Evolutionary conservation across 2,888 invertebrate genomes (phyloP).

Genomic region (Orthonychiurus folsomi): DNA sequence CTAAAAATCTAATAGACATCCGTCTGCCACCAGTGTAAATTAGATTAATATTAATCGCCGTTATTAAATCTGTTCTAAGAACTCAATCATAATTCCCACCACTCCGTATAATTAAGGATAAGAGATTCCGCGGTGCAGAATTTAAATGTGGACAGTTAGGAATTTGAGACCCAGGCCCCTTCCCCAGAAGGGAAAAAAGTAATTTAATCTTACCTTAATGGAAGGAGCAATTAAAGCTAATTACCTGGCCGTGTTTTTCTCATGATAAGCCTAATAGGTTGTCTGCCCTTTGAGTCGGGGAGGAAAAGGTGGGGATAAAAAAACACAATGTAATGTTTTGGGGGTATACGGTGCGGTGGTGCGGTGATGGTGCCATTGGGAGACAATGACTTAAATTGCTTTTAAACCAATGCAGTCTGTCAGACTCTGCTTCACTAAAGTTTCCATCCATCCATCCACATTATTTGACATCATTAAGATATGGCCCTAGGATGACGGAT

Average conservation of each 20-base stretch:
- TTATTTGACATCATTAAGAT: slow-evolving; percentile 4
- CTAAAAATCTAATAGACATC: too few relatives aligned
- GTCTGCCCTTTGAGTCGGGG: not conserved
- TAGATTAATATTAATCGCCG: too few relatives aligned
- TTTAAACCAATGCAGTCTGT: not conserved
- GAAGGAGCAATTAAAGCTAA: slow-evolving; percentile 17
- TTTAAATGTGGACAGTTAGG: too few relatives aligned
- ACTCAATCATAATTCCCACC: too few relatives aligned
- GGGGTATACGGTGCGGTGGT: not conserved
- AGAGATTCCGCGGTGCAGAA: too few relatives aligned
- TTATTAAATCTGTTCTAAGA: too few relatives aligned
- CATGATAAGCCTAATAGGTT: slow-evolving; percentile 11
- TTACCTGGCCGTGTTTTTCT: slow-evolving; percentile 14
- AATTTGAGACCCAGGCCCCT: too few relatives aligned
- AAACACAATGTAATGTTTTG: not conserved
- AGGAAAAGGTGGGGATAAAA: not conserved
- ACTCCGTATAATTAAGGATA: too few relatives aligned
- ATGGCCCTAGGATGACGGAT: slow-evolving; percentile 1
- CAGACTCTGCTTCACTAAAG: not conserved
- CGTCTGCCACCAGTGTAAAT: too few relatives aligned
- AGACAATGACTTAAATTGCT: slow-evolving; percentile 1
- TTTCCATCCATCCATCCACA: not conserved
- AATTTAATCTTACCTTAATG: slow-evolving; percentile 14
- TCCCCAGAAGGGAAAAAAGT: too few relatives aligned
- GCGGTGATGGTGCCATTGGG: not conserved